Evolutionary conservation across 2,888 invertebrate genomes (phyloP), one percentile per base, ranked within the genome.

Genomic region (Steinernema scapterisci): DNA sequence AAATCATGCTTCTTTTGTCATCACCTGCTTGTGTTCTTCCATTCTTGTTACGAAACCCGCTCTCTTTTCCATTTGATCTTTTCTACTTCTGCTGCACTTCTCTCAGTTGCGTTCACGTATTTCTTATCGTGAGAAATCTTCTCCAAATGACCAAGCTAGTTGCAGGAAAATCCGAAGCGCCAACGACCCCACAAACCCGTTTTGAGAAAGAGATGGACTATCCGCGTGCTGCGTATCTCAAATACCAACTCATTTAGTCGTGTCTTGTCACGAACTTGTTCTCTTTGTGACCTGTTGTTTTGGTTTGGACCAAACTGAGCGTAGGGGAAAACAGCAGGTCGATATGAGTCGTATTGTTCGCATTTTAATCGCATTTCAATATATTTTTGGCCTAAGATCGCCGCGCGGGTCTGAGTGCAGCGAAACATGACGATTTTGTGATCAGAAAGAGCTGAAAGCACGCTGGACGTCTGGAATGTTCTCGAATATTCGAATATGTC

Each of bases 261-360:
- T 48, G 52, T 52, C 52, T 23, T 21, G 52, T 11, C 19, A 52
- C 63, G 63, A 63, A 63, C 27, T 63, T 63, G 63, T 54, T 54
- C 54, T 25, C 54, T 23, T 38, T 16, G 48, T 48, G 48, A 48
- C 48, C 48, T 48, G 48, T 48, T n/a, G 38, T 3, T 38, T 38
- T 38, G 38, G 38, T 38, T 38, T 38, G 38, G 9, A 38, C 38
- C 38, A 38, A 38, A 38, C 38, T 9, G 38, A 38, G 38, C 38
- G 38, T 3, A 38, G 38, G 5, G 38, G 38, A 38, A 38, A 38
- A 9, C 3, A 38, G 38, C 9, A 9, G 9, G 38, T 38, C 5
- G 38, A 9, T 9, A 3, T 3, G 38, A 38, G 38, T 38, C 9
- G 3, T 9, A 9, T 38, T 38, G 3, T 38, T 3, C 38, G 38